Conservation (phyloP, 2,888 invertebrate species). For the Drosophila kuntzei region DNA sequence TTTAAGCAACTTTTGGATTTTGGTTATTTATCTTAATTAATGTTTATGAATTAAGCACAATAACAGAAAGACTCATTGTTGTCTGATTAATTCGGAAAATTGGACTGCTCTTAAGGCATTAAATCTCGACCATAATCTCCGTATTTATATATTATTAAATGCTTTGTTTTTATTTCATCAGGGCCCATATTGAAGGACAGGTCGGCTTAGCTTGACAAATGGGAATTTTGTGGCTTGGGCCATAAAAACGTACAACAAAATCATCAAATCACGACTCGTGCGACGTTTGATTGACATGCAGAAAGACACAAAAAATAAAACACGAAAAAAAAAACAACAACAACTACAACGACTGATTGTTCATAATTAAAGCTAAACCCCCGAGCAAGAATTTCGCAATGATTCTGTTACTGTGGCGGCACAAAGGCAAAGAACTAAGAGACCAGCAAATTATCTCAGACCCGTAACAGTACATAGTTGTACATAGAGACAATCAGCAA, state of each 20-base stretch:
- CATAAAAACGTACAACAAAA: conserved; percentile 54
- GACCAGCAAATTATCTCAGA: conserved; percentile 67
- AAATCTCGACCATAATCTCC: conserved; percentile 35
- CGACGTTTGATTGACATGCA: conserved; percentile 76
- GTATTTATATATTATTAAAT: conserved; percentile 59
- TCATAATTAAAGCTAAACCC: conserved; percentile 75
- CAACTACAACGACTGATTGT: conserved; percentile 61
- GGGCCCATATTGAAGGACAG: conserved; percentile 53
- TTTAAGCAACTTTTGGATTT: conserved; percentile 14
- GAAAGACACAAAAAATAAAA: conserved; percentile 34
- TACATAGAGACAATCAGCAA: conserved; percentile 16
- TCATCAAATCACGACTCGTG: conserved; percentile 80
- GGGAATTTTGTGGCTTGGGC: conserved; percentile 40
- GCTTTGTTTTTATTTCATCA: conserved; percentile 48
- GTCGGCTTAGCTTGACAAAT: conserved; percentile 61
- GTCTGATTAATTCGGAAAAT: conserved; percentile 49
- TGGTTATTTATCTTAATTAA: conserved; percentile 43
- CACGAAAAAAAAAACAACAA: conserved; percentile 35
- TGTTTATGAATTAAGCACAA: conserved; percentile 34
- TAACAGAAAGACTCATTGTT: neutral
- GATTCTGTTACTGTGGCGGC: conserved; percentile 68
- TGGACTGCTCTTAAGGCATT: conserved; percentile 16
- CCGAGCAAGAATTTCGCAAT: conserved; percentile 71
- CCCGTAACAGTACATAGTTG: conserved; percentile 47
- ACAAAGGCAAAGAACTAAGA: conserved; percentile 50